Evolutionary conservation across 2,113 vertebrate genomes (phyloP).

Genomic region (Orientallactaga bullata): DNA sequence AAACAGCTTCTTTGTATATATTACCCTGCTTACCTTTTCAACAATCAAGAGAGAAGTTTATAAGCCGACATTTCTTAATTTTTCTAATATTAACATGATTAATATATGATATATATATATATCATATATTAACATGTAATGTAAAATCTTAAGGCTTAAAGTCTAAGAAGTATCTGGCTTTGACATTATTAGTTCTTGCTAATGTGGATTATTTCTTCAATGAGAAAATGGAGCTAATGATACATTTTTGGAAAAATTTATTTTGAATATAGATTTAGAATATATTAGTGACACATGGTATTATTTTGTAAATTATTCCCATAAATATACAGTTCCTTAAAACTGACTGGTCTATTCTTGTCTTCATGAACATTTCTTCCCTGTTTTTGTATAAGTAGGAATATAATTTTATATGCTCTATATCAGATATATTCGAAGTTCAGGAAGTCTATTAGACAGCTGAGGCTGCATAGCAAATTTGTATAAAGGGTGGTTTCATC

Average conservation of each 20-base stretch:
- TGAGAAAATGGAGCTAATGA: not conserved
- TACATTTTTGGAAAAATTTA: not conserved
- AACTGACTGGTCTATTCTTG: not conserved
- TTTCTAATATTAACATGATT: not conserved
- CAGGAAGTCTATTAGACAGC: not conserved
- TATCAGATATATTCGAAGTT: not conserved
- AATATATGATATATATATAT: too few species aligned
- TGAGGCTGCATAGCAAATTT: not conserved
- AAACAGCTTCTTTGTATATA: not conserved
- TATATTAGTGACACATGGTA: not conserved
- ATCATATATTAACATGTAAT: too few species aligned
- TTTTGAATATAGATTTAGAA: not conserved
- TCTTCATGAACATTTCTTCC: not conserved
- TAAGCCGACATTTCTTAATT: not conserved
- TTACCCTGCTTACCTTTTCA: not conserved
- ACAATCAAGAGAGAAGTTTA: not conserved
- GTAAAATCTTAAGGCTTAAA: not conserved
- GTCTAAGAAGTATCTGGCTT: not conserved
- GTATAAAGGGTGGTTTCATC: not conserved
- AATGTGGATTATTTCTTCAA: not conserved
- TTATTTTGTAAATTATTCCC: not conserved
- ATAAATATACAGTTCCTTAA: not conserved
- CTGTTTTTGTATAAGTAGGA: not conserved
- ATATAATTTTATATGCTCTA: not conserved
- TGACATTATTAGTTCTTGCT: accelerated